Base-by-base conservation (phyloP, 2,888 invertebrate genomes). In the Drosophila monieri region DNA sequence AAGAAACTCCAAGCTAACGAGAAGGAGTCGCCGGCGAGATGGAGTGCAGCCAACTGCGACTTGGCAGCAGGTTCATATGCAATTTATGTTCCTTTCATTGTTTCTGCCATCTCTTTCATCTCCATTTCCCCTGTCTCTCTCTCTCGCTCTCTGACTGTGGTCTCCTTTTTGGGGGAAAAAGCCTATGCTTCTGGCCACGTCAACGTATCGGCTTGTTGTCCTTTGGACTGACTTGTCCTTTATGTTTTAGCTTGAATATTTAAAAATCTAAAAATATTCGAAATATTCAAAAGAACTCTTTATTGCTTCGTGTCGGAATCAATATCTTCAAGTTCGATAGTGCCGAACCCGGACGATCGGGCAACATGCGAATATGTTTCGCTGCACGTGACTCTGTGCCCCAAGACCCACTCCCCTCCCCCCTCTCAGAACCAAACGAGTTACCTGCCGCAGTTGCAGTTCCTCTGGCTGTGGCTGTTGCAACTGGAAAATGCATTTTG, bases 291-390 rank as follows among this genome's bases (percentile, higher is more conserved):
- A 9, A 41, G 18, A 25, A n/a, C 46, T n/a, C 46, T 27, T 15
- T 15, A 6, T 15, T 23, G 15, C 39, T 47, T 18, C 54, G 44
- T 54, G 44, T 23, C 32, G 8, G 8, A 32, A 37, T 47, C 49
- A 52, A 58, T 58, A 62, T 58, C 58, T 18, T 9, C 3, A 35
- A 43, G 59, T 57, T 57, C 68, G 66, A 68, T 69, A 68, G 54
- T 18, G 58, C 57, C 18, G 18, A 15, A 15, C 46, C 14, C 10
- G 4, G 27, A 25, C 48, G 83, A 78, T 79, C 83, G 64, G 58
- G 70, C 73, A 64, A 74, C 79, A 81, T 85, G 83, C 83, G 83
- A 83, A 79, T 81, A 76, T 71, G 81, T 79, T 81, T 85, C 27
- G 66, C 65, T 83, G 85, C 83, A 83, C 83, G 83, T 84, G 78